Evolutionary conservation across 2,797 vertebrate species (phyloP), one percentile per base, ranked within the genome.

Genomic region (Chrosomus eos): DNA sequence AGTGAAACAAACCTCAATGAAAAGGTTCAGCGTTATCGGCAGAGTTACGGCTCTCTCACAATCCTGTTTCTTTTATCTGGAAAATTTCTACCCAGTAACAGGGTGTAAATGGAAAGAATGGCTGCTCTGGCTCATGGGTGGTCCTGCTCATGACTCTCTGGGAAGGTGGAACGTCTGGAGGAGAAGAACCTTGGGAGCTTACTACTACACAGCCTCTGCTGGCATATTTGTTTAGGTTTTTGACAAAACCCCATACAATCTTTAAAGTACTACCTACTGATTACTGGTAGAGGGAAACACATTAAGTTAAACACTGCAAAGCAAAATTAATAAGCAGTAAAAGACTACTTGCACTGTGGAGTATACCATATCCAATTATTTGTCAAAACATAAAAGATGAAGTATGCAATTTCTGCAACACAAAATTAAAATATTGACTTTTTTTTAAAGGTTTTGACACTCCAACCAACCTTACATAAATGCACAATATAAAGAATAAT

Each of bases 51-150:
- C 18, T 74, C 68, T 87, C 85, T 86, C 67, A 60, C 45, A 60
- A 78, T 80, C 51, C 45, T 28, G 60, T 73, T 66, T 53, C 85
- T 89, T 90, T 86, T 53, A 75, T 87, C 70, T 80, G 83, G 85
- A 87, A 77, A 87, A 80, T 64, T 67, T 88, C 85, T 83, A 83
- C 74, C 80, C 64, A 62, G 60, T 78, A 73, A 85, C 82, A 82
- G 82, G 28, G 73, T 84, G 58, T 40, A 40, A 84, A 83, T 84
- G 89, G 86, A 88, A 87, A 87, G 73, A 80, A 43, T 9, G 21
- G 76, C 81, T 75, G 33, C 7, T 45, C 19, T 9, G 77, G 64
- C 86, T 88, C 86, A 88, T 85, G 89, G 91, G 90, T 91, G 91
- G 90, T 90, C 90, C 60, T 43, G 81, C 88, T 89, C 85, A 84